These are phyloP conservation scores for Lepus americanus DNA, from an alignment of 2,113 vertebrate species.

Conservation along the genomic window DNA sequence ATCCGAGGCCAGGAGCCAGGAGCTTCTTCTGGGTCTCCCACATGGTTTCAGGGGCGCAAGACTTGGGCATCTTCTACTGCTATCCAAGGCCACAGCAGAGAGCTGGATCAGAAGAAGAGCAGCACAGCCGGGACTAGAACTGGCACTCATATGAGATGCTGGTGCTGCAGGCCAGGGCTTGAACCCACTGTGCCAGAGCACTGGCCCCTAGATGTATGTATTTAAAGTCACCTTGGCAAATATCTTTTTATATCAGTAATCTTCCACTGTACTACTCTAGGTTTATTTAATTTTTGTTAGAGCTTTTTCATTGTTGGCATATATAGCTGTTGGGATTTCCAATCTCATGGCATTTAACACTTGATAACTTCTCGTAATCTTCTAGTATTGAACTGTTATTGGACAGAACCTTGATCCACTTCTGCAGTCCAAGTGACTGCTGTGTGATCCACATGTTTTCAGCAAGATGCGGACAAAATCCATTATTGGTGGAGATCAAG, in stretches of 20 bases:
- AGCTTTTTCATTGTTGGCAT: not conserved
- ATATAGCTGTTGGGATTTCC: not conserved
- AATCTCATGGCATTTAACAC: not conserved
- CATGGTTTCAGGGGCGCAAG: no score
- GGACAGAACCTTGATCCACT: not conserved
- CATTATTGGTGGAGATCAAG: not conserved
- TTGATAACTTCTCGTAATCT: not conserved
- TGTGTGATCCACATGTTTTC: not conserved
- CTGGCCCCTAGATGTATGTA: not conserved
- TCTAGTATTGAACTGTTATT: not conserved
- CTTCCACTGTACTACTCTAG: not conserved
- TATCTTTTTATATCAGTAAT: not conserved
- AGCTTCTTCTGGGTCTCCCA: no score
- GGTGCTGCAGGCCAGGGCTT: no score
- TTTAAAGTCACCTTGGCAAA: not conserved
- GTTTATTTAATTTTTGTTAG: not conserved
- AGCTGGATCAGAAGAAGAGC: no score
- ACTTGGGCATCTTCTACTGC: no score
- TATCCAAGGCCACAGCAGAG: no score
- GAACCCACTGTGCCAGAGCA: no score
- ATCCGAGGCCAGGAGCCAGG: no score
- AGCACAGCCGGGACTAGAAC: no score
- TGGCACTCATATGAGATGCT: no score
- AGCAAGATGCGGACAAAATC: not conserved
- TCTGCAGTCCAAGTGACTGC: not conserved